Base-by-base conservation (phyloP, 2,797 vertebrate species). In the Rhynchonycteris naso region DNA sequence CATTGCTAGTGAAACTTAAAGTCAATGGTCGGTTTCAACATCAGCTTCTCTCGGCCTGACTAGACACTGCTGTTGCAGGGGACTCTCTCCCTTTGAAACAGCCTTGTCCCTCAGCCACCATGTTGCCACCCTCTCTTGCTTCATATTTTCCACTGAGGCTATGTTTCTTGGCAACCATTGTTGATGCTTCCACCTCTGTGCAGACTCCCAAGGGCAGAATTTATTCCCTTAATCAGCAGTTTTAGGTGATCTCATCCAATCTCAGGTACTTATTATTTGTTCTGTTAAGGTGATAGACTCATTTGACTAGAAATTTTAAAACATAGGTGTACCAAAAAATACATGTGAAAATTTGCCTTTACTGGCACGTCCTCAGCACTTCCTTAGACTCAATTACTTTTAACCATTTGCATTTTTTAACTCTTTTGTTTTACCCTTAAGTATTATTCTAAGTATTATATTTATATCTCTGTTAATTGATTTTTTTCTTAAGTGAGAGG, bases 91-190 rank as follows among this genome's bases (percentile, higher is more conserved):
- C 9, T 66, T 56, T 14, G 43, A 33, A 14, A 33, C 11, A 2
- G 0, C 1, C n/a, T n/a, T 0, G 0, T 5, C 12, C 63, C 47
- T 52, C 8, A 1, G 16, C 50, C 9, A 14, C 19, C 12, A 5
- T 1, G 5, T 12, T 2, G 30, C 15, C 11, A 3, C 33, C 2
- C 0, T 16, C 16, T 28, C n/a, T 21, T 19, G 43, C 2, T 50
- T 82, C 74, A 22, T 61, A 61, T 28, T 68, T 24, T 14, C 14
- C 28, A 10, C 4, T 10, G 0, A 4, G 18, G 15, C 24, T 6
- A 13, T 15, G 7, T 26, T 30, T 50, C 30, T 86, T 26, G 11
- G 13, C 16, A 26, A 61, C 13, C n/a, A 10, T 26, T 22, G 14
- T 50, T 28, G 65, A 10, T 12, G 15, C 30, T 79, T 38, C 22